Base-by-base conservation (phyloP, 2,797 vertebrate species). In the Mus spretus region DNA sequence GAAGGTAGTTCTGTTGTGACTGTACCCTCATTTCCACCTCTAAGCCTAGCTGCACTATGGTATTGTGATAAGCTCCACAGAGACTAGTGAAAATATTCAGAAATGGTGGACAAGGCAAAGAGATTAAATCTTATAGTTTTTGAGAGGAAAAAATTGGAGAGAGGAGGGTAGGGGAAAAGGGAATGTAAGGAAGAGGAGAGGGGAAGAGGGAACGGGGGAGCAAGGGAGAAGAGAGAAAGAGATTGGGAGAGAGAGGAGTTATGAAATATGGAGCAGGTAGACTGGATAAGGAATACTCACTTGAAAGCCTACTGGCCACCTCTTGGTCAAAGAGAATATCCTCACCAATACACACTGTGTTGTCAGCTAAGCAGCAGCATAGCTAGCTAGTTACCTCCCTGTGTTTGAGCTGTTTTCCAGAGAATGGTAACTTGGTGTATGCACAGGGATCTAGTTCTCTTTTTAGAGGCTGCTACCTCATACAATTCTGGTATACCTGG, bases 181-280 rank as follows among this genome's bases (percentile, higher is more conserved):
- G 6, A 13, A 67, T 28, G 6, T 10, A 11, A 34, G 40, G 59
- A 5, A 65, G 5, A 72, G 7, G 37, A 6, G 5, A 26, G 14
- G 44, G 22, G n/a, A 19, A 3, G 10, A 47, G 8, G 13, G 61
- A 47, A 2, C 11, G 1, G 1, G 0, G 12, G 3, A 44, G 6
- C 1, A 37, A 6, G 3, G 3, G 24, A 28, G 34, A 6, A 28
- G 20, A 6, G 0, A 37, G 10, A 3, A 13, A 40, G n/a, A 7
- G 22, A 61, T 14, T 22, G 1, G 3, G 22, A 19, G 13, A 40
- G 22, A 14, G 34, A 24, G 22, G 22, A 8, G 24, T 37, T 17
- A 70, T 74, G 72, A 17, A 7, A 4, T 40, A 24, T 24, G 1
- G 19, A 67, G 72, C 74, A 44, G 74, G 6, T 15, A 9, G 12